A percentile compares a stretch with the other conserved stretches of the same genome.
These are phyloP conservation scores for Mixornis gularis DNA, from an alignment of 2,113 vertebrate genomes.

Conservation along the genomic window DNA sequence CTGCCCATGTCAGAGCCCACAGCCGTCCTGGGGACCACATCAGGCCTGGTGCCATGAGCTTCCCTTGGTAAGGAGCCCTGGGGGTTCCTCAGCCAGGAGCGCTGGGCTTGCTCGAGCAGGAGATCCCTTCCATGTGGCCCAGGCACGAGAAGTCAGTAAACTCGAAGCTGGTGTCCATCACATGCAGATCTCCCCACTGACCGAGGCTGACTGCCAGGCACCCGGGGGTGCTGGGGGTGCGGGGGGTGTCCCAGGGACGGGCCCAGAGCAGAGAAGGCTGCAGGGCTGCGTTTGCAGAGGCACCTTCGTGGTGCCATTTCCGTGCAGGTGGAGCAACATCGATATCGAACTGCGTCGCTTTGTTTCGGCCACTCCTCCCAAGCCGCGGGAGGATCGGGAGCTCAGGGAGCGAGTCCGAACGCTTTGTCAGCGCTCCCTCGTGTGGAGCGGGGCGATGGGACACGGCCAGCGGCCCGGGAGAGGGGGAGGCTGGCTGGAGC, in stretches of 20 bases:
- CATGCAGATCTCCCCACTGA: not conserved
- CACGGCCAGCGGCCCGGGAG: not conserved
- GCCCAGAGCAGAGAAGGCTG: not conserved
- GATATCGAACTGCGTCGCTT: not conserved
- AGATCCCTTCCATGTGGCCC: not conserved
- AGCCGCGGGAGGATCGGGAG: not conserved
- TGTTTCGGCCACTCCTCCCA: not conserved
- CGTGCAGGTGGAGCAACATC: not conserved
- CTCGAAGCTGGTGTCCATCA: not conserved
- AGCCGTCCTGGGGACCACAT: not conserved
- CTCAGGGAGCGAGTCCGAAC: not conserved
- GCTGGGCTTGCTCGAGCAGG: not conserved
- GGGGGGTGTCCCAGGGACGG: not conserved
- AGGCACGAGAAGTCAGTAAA: not conserved
- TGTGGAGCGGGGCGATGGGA: not conserved
- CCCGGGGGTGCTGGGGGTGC: no score
- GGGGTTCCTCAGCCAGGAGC: not conserved
- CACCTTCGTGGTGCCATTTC: not conserved
- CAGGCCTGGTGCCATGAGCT: not conserved
- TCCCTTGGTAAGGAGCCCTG: not conserved
- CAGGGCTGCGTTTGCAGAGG: not conserved
- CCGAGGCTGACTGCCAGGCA: not conserved
- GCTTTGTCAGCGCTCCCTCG: not conserved
- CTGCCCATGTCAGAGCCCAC: rapidly evolving
- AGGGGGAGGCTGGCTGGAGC: not conserved